Evolutionary conservation across 2,888 invertebrate species (phyloP), one percentile per base, ranked within the genome.

Genomic region (Latrodectus elegans): DNA sequence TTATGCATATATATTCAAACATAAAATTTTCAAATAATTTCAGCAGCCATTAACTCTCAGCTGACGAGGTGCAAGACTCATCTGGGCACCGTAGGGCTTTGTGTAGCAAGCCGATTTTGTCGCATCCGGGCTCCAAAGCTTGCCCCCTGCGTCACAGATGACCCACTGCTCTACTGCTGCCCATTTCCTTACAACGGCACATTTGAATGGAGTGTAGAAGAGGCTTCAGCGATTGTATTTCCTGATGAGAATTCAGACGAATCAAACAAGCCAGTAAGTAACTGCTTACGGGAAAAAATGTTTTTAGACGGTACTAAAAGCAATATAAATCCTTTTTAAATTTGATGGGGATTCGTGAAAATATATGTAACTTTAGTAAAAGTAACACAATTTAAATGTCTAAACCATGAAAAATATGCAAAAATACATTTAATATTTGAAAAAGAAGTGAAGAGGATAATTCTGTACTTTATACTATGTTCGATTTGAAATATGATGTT

Each of bases 61-160:
- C 26, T 72, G 9, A 72, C 60, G 4, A 26, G 82, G 26, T 88
- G 87, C 78, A 74, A 55, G 65, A 74, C 87, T 3, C 8, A 11
- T 14, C 22, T 38, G 0, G 87, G 87, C 4, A 67, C 68, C 3
- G 22, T 68, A 1, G 87, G 87, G 0, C 68, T 88, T n/a, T 88
- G 87, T 15, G 87, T 88, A 6, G 77, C 73, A 2, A 55, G n/a
- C 15, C 77, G 87, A 10, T 74, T 83, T 26, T 88, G 87, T 17
- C 73, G 87, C 0, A 55, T 74, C 17, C 73, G 68, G 10, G 17
- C 52, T 1, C 15, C 51, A n/a, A 68, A 78, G 22, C 60, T 82
- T 17, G 6, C 26, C 38, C 78, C 67, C 4, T 88, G 87, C 53
- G 14, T 38, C 2, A 22, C 52, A 0, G 12, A 52, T n/a, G 68